Conservation (phyloP, 2,888 invertebrate species). For the Hyles lineata region DNA sequence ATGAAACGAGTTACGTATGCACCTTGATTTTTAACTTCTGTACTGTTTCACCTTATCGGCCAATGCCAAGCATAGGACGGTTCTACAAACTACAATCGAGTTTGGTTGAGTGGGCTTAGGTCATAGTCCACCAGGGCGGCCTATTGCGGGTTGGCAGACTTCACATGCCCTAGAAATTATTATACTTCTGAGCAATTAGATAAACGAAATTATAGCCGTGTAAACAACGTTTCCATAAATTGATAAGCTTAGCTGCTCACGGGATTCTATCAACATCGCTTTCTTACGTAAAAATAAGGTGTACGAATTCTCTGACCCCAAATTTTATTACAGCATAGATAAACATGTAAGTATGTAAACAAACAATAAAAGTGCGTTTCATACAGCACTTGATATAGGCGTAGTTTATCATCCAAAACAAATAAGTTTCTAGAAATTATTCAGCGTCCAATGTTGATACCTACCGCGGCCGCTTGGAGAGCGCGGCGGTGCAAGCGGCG, state of each 20-base stretch:
- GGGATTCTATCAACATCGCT: background rate
- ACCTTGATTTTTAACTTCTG: too few relatives aligned
- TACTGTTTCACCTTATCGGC: too few relatives aligned
- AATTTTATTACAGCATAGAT: background rate
- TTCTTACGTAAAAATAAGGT: background rate
- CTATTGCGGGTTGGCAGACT: too few relatives aligned
- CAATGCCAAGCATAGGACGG: too few relatives aligned
- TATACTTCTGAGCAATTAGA: too few relatives aligned
- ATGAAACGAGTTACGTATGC: background rate
- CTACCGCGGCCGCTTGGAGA: background rate
- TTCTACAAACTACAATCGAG: too few relatives aligned
- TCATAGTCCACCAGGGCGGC: too few relatives aligned
- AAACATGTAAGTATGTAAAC: background rate
- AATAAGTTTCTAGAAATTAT: conserved; percentile 22
- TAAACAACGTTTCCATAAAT: too few relatives aligned
- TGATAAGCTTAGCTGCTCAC: too few relatives aligned
- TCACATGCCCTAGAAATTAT: too few relatives aligned
- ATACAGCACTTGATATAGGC: background rate
- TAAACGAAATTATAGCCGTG: too few relatives aligned
- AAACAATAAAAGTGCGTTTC: conserved; percentile 10
- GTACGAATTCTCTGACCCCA: background rate
- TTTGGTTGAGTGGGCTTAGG: too few relatives aligned
- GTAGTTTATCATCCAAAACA: background rate
- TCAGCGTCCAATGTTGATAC: conserved; percentile 18
- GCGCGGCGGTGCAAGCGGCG: conserved; percentile 40